These are phyloP conservation scores for Pollenia amentaria DNA, from an alignment of 2,888 invertebrate genomes.

Conservation along the genomic window DNA sequence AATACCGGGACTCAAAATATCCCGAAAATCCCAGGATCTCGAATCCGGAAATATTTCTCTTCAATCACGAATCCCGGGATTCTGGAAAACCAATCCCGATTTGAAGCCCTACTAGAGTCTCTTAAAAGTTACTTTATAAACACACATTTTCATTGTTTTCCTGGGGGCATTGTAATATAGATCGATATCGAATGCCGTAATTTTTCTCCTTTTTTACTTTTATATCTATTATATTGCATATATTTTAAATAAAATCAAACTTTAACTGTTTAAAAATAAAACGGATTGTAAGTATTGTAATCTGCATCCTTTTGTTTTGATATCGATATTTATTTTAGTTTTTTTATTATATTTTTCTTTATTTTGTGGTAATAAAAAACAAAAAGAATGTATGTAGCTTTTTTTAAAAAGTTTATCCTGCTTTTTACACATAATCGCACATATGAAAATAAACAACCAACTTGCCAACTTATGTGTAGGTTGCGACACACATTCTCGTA, in stretches of 20 bases:
- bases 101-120: too few species aligned
- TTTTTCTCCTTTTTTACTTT: constrained; percentile 2
- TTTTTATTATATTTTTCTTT: constrained; percentile 8
- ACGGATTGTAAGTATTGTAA: background rate
- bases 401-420: background rate
- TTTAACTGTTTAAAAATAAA: background rate
- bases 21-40: too few species aligned
- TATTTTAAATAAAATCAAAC: constrained; percentile 57
- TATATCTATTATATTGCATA: constrained; percentile 53
- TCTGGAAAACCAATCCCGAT: too few species aligned
- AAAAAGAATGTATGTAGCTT: constrained; percentile 36
- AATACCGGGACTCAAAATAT: too few species aligned
- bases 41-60: too few species aligned
- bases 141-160: constrained; percentile 10
- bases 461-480: background rate
- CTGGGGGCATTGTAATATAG: too few species aligned
- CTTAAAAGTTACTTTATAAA: background rate
- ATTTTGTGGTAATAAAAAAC: constrained; percentile 26
- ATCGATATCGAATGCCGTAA: too few species aligned
- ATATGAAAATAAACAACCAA: constrained; percentile 11
- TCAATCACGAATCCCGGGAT: too few species aligned
- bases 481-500: background rate
- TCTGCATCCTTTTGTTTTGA: background rate
- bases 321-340: background rate
- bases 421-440: background rate